phyloP scores from a whole-genome alignment of 1,140 invertebrate genomes.

The Polypedilum pembai region DNA sequence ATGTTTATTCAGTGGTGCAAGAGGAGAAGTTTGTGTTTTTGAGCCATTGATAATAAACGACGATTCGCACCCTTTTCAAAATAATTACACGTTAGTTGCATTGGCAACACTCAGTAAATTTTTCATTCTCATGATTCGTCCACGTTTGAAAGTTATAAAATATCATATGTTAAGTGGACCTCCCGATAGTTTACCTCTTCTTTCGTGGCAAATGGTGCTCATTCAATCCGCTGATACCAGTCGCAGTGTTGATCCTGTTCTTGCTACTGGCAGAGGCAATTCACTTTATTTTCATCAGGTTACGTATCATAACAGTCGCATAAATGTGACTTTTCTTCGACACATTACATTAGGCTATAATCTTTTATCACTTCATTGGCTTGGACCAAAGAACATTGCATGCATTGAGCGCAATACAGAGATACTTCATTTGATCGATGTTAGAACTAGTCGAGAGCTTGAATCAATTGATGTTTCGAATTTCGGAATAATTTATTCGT shows the following conservation, averaged over 20 bases:
- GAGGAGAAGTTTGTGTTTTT: constrained; percentile 85
- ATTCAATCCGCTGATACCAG: constrained; percentile 68
- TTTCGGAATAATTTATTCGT: constrained; percentile 82
- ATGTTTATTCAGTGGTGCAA: constrained; percentile 86
- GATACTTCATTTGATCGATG: constrained; percentile 80
- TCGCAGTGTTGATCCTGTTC: constrained; percentile 70
- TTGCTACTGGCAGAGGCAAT: constrained; percentile 76
- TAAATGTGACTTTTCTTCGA: constrained; percentile 48
- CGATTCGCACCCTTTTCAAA: constrained; percentile 61
- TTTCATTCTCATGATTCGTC: constrained; percentile 76
- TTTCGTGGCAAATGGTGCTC: constrained; percentile 87
- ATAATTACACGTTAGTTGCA: constrained; percentile 69
- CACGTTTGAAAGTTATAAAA: constrained; percentile 51
- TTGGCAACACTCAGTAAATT: constrained; percentile 90
- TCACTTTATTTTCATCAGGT: constrained; percentile 79
- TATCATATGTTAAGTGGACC: constrained; percentile 50
- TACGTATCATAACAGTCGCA: constrained; percentile 37
- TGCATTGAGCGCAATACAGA: constrained; percentile 73
- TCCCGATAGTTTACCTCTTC: constrained; percentile 67
- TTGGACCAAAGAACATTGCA: constrained; percentile 78
- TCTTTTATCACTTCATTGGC: constrained; percentile 73
- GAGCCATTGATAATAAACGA: constrained; percentile 71
- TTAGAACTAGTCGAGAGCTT: constrained; percentile 76
- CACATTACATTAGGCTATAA: constrained; percentile 60
- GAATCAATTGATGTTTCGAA: constrained; percentile 74